phyloP scores from a whole-genome alignment of 2,113 vertebrate species.

The Scolopax mira region DNA sequence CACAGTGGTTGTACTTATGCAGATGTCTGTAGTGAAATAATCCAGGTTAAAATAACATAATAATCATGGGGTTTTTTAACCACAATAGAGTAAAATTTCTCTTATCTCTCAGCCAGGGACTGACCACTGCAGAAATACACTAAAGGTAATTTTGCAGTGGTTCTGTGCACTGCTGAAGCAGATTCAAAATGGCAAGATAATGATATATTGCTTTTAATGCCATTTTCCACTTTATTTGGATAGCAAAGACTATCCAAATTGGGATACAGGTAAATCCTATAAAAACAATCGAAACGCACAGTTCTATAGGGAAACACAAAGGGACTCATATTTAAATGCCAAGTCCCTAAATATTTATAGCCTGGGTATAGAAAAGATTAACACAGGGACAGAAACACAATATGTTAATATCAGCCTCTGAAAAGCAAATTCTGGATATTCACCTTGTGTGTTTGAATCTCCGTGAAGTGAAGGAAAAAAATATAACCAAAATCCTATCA shows the following conservation, averaged over 20 bases:
- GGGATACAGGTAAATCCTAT: background rate
- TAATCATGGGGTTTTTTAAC: background rate
- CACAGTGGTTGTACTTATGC: background rate
- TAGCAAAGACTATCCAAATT: background rate
- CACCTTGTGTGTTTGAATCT: background rate
- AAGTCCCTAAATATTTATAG: background rate
- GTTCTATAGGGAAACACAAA: background rate
- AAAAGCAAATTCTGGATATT: background rate
- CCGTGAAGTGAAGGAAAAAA: background rate
- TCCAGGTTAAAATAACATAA: background rate
- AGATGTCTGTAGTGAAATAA: background rate
- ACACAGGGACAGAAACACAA: background rate
- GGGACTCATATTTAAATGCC: background rate
- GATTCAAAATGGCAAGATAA: background rate
- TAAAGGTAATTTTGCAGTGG: background rate
- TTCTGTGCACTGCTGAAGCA: background rate
- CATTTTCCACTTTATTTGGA: background rate
- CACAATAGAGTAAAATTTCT: background rate
- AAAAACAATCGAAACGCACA: background rate
- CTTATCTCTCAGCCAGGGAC: background rate
- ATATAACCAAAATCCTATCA: background rate
- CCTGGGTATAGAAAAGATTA: background rate
- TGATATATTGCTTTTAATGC: background rate
- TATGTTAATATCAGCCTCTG: background rate
- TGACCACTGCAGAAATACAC: background rate